Conservation (phyloP, 2,888 invertebrate species). For the Cataglyphis rosenhaueri region DNA sequence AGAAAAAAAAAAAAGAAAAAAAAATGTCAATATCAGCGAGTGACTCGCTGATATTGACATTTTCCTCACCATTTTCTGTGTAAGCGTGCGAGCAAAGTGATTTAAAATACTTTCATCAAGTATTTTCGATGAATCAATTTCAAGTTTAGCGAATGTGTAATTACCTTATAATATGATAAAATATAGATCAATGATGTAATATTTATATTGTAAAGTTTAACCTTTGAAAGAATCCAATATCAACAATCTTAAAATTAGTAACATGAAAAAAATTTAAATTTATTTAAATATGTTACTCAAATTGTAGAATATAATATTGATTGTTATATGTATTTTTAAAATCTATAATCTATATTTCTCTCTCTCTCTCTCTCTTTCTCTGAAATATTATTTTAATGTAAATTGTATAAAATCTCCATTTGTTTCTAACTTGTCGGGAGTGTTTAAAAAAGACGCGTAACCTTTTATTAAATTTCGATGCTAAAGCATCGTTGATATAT, state of each 20-base stretch:
- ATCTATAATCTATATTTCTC: background rate
- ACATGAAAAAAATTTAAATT: background rate
- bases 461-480: slow-evolving; percentile 29
- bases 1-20: background rate
- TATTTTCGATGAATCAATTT: background rate
- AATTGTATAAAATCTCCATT: background rate
- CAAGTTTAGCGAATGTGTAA: background rate
- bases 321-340: background rate
- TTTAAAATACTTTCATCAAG: slow-evolving; percentile 4
- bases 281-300: background rate
- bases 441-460: background rate
- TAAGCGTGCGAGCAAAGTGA: background rate
- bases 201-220: background rate
- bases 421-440: background rate
- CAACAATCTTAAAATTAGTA: background rate
- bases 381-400: background rate
- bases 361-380: too few species aligned
- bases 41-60: slow-evolving; percentile 73
- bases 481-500: background rate
- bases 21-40: slow-evolving; percentile 49
- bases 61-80: background rate
- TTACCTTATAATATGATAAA: background rate
- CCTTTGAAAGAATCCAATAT: background rate
- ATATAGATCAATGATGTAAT: background rate
- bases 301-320: background rate